These are phyloP conservation scores for Tragulus kanchil DNA, from an alignment of 2,113 vertebrate genomes.

Conservation along the genomic window DNA sequence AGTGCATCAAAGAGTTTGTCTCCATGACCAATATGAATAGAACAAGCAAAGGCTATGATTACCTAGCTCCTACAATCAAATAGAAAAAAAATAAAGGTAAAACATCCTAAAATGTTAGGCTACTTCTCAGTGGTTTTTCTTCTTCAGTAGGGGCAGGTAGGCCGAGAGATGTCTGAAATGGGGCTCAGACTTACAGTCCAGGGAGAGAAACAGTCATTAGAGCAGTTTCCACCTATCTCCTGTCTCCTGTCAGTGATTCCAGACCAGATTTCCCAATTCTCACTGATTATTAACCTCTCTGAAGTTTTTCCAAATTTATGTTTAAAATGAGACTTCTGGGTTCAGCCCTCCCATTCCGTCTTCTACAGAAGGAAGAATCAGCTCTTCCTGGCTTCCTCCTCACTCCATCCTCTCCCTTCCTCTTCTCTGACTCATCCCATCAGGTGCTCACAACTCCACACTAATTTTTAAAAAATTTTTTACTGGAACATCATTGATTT, in stretches of 20 bases:
- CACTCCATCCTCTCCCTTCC: background rate
- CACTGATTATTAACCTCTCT: background rate
- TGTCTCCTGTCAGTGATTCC: background rate
- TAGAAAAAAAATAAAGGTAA: background rate
- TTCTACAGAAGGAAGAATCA: background rate
- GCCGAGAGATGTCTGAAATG: background rate
- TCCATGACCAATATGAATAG: background rate
- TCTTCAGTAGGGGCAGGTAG: background rate
- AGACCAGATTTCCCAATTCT: background rate
- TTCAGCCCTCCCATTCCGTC: rapidly evolving
- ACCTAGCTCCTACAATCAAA: background rate
- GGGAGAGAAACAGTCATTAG: background rate
- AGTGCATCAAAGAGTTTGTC: background rate
- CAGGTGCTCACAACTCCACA: rapidly evolving
- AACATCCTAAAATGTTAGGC: background rate
- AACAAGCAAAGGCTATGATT: background rate
- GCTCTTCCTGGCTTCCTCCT: background rate
- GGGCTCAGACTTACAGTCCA: background rate
- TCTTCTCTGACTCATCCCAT: background rate
- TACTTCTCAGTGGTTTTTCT: background rate
- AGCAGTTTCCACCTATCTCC: background rate
- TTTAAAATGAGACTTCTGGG: background rate
- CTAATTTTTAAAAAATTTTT: background rate
- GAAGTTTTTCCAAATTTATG: background rate
- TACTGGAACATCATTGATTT: background rate